phyloP scores from a whole-genome alignment of 2,888 invertebrate genomes.

The Brenthis hecate region DNA sequence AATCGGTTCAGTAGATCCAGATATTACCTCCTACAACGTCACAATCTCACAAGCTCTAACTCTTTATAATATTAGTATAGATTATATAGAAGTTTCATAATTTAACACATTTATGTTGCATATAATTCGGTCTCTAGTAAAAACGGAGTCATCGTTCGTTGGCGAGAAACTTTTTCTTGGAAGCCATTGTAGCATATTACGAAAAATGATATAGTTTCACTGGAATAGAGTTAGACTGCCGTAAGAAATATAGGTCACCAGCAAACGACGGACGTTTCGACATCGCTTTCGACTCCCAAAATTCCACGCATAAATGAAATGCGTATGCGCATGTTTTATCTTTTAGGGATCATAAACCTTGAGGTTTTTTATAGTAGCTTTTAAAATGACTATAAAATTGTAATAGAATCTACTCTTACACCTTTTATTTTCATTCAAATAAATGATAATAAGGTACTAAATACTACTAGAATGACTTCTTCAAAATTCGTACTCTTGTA shows the following conservation, averaged over 20 bases:
- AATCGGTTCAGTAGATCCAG: no score
- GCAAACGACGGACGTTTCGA: conserved; percentile 17
- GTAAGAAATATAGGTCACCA: conserved; percentile 13
- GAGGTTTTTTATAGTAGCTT: background rate
- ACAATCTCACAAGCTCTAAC: no score
- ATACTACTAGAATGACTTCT: no score
- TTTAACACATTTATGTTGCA: no score
- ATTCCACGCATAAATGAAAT: conserved; percentile 18
- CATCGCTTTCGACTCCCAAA: conserved; percentile 9
- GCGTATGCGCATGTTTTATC: conserved; percentile 5
- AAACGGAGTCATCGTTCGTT: no score
- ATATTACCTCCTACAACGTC: no score
- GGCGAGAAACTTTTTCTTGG: no score
- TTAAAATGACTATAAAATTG: background rate
- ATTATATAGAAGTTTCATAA: no score
- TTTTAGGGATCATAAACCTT: conserved; percentile 13
- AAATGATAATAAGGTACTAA: background rate
- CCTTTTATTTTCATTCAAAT: background rate
- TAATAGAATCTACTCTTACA: conserved; percentile 1
- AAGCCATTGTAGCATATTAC: no score
- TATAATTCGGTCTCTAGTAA: no score
- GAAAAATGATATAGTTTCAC: background rate
- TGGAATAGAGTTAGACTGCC: conserved; percentile 1
- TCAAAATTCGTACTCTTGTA: no score
- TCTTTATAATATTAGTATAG: no score